A percentile compares a stretch with the other conserved stretches of the same genome.
These are phyloP conservation scores for Stegostoma tigrinum DNA, from an alignment of 2,113 vertebrate genomes.

Conservation along the genomic window DNA sequence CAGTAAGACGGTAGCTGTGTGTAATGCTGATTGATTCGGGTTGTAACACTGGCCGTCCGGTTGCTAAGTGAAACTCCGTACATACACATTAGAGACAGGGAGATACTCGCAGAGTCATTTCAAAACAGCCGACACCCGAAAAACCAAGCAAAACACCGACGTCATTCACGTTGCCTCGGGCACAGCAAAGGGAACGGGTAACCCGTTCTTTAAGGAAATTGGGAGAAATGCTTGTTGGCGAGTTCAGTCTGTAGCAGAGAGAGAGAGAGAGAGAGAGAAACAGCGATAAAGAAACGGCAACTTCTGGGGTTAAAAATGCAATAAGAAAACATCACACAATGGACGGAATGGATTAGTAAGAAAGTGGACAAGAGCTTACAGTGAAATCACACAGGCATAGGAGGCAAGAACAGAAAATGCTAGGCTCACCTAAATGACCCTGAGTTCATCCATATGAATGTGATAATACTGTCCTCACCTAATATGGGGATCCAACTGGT, in stretches of 20 bases:
- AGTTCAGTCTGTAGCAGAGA: background rate
- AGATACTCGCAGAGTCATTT: conserved; percentile 14
- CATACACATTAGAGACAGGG: conserved; percentile 13
- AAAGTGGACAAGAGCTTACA: background rate
- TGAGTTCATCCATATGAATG: background rate
- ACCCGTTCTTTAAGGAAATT: no score
- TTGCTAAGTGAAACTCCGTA: conserved; percentile 39
- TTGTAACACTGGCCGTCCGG: conserved; percentile 18
- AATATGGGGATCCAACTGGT: background rate
- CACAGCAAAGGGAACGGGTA: background rate
- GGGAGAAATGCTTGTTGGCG: background rate
- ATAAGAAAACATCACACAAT: background rate
- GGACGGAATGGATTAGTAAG: background rate
- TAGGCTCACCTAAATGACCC: background rate
- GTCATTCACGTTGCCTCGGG: background rate
- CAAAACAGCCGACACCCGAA: background rate
- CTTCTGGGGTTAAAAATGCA: background rate
- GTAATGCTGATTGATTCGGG: background rate
- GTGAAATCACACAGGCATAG: background rate
- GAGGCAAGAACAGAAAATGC: background rate
- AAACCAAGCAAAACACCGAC: background rate
- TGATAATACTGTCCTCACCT: background rate
- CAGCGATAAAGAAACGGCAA: no score
- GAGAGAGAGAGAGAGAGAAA: background rate
- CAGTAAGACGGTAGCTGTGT: background rate